Base-by-base conservation (phyloP, 1,140 invertebrate genomes). In the Drosophila kurseongensis region DNA sequence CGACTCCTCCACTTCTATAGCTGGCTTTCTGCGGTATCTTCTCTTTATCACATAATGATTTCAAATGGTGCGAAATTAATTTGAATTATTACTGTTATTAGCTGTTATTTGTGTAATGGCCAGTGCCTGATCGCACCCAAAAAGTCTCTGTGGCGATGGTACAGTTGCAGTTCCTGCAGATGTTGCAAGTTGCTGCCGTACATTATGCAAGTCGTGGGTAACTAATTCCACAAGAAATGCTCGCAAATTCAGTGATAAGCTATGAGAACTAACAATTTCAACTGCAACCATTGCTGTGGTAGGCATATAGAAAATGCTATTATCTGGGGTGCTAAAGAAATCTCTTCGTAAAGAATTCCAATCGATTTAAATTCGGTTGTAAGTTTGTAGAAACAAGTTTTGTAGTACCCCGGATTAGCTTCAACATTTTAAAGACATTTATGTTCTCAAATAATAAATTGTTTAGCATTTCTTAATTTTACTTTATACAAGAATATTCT, bases 61-160 rank as follows among this genome's bases (percentile, higher is more conserved):
- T 89, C 72, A 71, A 78, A 77, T 84, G 75, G 68, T 81, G 73
- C 74, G 73, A 89, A 88, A 80, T 88, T 84, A 88, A 88, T 88
- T 88, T 83, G 80, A 89, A 83, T 80, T 88, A 88, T 88, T 86
- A 86, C 75, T 88, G 69, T 86, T 88, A 86, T 86, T 88, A 88
- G 73, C 66, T 85, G 67, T 77, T 80, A 77, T 85, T 80, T 77
- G 48, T 57, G 47, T 55, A 79, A 84, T 66, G 66, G 71, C 38
- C 52, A 36, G 60, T 67, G 75, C 50, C 51, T 69, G 67, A 71
- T 57, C 63, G 51, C 42, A 36, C 36, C 14, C 50, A 35, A 29
- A 65, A 65, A 47, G 18, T 38, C 27, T 32, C 23, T 4, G 32
- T 44, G 45, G 56, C 32, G 32, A 52, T 67, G 45, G 69, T 65